phyloP scores from a whole-genome alignment of 1,140 invertebrate species.

The Uloborus diversus region DNA sequence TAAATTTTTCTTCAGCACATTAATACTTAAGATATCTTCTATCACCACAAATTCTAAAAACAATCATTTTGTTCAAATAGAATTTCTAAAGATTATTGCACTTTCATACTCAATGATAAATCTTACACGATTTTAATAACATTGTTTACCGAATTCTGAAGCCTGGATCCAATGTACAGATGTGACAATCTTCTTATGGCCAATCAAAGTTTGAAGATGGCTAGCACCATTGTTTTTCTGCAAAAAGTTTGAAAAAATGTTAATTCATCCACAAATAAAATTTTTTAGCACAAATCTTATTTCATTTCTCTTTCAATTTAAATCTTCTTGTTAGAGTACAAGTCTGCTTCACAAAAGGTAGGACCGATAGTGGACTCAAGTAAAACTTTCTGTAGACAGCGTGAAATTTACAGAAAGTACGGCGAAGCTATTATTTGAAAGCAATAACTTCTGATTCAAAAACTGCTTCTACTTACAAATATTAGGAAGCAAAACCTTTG shows the following conservation, averaged over 20 bases:
- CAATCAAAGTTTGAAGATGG: slow-evolving; percentile 69
- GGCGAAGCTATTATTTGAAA: background rate
- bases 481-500: too few relatives aligned
- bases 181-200: slow-evolving; percentile 76
- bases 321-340: background rate
- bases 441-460: too few relatives aligned
- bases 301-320: background rate
- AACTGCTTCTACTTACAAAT: too few relatives aligned
- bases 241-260: background rate
- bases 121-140: background rate
- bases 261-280: background rate
- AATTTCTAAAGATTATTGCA: too few relatives aligned
- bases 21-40: too few relatives aligned
- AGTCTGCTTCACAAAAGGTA: background rate
- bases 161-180: slow-evolving; percentile 77
- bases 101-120: background rate
- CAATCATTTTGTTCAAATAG: too few relatives aligned
- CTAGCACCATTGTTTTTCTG: slow-evolving; percentile 64
- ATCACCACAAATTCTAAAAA: too few relatives aligned
- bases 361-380: background rate
- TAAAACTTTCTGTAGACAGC: background rate
- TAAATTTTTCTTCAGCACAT: too few relatives aligned
- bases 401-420: background rate
- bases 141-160: background rate
- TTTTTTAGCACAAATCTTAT: background rate